Conservation (phyloP, 2,888 invertebrate genomes). For the Venusia cambrica region DNA sequence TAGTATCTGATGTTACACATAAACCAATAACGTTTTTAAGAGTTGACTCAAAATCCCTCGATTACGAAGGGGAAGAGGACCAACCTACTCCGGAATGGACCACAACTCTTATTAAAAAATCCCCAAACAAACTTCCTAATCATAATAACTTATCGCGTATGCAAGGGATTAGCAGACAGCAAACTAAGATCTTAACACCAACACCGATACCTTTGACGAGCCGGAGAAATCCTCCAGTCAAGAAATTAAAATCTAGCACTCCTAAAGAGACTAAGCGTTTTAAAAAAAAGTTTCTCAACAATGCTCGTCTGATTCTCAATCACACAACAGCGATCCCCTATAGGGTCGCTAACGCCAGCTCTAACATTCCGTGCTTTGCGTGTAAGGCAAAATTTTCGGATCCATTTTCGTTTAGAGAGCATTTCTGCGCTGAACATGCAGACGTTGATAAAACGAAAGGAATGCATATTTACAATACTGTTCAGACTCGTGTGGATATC, state of each 20-base stretch:
- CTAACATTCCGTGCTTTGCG: slow-evolving; percentile 12
- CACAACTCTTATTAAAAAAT: background rate
- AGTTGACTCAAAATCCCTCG: no score
- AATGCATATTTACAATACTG: slow-evolving; percentile 11
- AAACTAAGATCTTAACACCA: no score
- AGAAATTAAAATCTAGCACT: no score
- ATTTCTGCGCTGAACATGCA: slow-evolving; percentile 23
- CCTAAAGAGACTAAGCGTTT: background rate
- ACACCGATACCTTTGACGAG: no score
- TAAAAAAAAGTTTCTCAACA: slow-evolving; percentile 1
- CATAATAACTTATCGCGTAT: background rate
- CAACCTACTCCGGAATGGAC: no score
- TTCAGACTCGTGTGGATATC: slow-evolving; percentile 22
- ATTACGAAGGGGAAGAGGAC: no score
- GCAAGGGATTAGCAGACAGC: no score
- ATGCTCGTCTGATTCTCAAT: slow-evolving; percentile 11
- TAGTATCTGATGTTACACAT: slow-evolving; percentile 1
- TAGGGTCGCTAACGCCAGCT: slow-evolving; percentile 1
- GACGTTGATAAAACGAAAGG: slow-evolving; percentile 20
- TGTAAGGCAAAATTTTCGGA: slow-evolving; percentile 14
- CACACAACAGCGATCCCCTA: slow-evolving; percentile 16
- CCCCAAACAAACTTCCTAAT: background rate
- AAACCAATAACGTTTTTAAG: no score
- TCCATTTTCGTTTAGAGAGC: slow-evolving; percentile 22
- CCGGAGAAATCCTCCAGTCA: no score